Percentiles rank a stretch among this genome's conserved stretches.
These are phyloP conservation scores for Teinopalpus imperialis DNA, from an alignment of 2,888 invertebrate genomes.

Conservation along the genomic window DNA sequence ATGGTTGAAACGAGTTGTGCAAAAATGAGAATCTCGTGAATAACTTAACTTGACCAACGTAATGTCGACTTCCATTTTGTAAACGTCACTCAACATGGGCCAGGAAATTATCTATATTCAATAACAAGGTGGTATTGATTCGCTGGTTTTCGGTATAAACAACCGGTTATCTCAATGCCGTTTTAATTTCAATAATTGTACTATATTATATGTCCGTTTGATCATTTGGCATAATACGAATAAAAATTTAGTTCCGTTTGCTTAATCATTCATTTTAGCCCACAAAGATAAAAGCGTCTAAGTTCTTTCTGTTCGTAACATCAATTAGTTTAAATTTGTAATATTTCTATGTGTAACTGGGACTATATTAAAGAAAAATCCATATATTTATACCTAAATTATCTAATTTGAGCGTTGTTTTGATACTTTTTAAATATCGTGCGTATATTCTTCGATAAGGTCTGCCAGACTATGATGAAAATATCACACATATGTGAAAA, in stretches of 20 bases:
- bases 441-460: too few relatives aligned
- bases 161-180: conserved; percentile 24
- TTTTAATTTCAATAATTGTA: conserved; percentile 15
- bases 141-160: conserved; percentile 18
- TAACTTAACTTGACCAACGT: conserved; percentile 27
- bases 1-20: conserved; percentile 41
- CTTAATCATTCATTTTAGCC: background rate
- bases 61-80: conserved; percentile 24
- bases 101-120: conserved; percentile 31
- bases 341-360: too few relatives aligned
- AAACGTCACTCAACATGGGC: conserved; percentile 13
- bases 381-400: too few relatives aligned
- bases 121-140: conserved; percentile 28
- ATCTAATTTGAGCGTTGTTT: too few relatives aligned
- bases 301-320: too few relatives aligned
- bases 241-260: background rate
- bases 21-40: conserved; percentile 28
- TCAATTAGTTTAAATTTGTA: too few relatives aligned
- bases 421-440: too few relatives aligned
- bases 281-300: too few relatives aligned
- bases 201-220: conserved; percentile 14
- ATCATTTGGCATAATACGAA: background rate
- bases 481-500: conserved; percentile 30
- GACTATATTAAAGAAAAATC: too few relatives aligned
- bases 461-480: conserved; percentile 25